Evolutionary conservation across 2,113 vertebrate genomes (phyloP).

Genomic region (Misgurnus mizolepis): DNA sequence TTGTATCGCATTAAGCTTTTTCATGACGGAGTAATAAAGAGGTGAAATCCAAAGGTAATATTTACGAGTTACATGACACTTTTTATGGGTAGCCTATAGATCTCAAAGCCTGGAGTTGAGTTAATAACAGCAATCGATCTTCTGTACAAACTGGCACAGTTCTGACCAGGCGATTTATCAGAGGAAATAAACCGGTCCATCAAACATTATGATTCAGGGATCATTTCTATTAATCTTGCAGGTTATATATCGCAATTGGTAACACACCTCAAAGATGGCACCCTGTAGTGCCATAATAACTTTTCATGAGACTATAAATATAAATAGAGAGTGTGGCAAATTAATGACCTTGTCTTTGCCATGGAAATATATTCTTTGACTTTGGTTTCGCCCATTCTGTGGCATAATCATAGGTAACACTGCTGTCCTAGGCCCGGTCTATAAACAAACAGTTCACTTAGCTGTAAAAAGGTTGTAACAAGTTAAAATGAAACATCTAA

Average conservation of each 20-base stretch:
- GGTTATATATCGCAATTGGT: background rate
- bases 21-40: background rate
- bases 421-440: too few relatives aligned
- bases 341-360: slow-evolving; percentile 41
- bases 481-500: background rate
- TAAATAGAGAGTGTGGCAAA: slow-evolving; percentile 16
- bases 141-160: background rate
- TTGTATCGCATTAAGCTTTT: background rate
- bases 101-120: background rate
- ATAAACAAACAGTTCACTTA: too few relatives aligned
- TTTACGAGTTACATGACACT: background rate
- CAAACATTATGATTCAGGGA: background rate
- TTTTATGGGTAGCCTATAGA: background rate
- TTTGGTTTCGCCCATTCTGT: slow-evolving; percentile 26
- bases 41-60: too few relatives aligned
- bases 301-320: background rate
- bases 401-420: too few relatives aligned
- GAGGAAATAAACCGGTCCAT: background rate
- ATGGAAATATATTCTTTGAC: slow-evolving; percentile 35
- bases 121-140: background rate
- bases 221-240: background rate
- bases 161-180: background rate
- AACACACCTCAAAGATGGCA: slow-evolving; percentile 2
- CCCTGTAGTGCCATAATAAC: background rate
- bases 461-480: background rate